Percentiles rank a stretch among this genome's conserved stretches.
Evolutionary conservation across 92 coral and sea anemone species (phyloP).

Genomic region (Umimayanthus kanabou): DNA sequence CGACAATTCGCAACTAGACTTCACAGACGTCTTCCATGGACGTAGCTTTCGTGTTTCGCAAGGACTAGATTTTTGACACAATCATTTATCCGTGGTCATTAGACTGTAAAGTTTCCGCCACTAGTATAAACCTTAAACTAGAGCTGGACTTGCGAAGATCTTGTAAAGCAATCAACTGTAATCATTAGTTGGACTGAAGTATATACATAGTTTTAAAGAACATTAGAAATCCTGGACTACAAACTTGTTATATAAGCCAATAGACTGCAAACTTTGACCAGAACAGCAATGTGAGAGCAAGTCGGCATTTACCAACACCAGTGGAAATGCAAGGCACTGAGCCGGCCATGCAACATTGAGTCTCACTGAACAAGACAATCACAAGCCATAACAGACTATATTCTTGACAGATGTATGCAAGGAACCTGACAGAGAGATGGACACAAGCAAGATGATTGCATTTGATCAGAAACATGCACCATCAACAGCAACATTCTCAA

Average conservation of each 20-base stretch:
- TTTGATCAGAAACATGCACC: too few species aligned
- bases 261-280: background rate
- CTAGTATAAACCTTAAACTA: background rate
- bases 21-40: background rate
- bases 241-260: background rate
- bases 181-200: background rate
- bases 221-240: background rate
- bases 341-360: background rate
- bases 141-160: constrained; percentile 5
- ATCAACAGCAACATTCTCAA: background rate
- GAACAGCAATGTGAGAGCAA: background rate
- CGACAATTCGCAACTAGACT: background rate
- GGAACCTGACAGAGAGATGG: background rate
- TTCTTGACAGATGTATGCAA: background rate
- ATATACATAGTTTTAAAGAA: background rate
- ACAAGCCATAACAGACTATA: background rate
- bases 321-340: background rate
- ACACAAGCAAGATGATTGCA: background rate
- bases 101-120: constrained; percentile 8
- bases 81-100: background rate
- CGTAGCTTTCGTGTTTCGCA: constrained; percentile 10
- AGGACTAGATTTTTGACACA: background rate
- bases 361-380: background rate
- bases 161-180: constrained; percentile 9
- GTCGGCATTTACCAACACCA: background rate